Evolutionary conservation across 2,113 vertebrate genomes (phyloP).

Genomic region (Equus przewalskii): DNA sequence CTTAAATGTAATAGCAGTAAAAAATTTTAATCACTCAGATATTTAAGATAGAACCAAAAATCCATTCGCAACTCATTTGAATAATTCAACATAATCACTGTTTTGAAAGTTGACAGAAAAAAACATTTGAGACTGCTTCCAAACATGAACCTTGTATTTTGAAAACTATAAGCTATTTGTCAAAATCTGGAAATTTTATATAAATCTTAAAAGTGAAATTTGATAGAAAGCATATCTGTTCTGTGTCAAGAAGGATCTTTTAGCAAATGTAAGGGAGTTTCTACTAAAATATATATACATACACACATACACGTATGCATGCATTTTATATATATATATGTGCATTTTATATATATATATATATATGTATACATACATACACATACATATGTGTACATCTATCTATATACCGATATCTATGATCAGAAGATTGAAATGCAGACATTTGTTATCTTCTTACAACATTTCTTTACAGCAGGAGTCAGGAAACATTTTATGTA

Average conservation of each 20-base stretch:
- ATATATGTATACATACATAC: accelerated
- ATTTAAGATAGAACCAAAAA: slow-evolving; percentile 65
- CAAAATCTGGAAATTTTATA: slow-evolving; percentile 26
- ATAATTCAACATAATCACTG: slow-evolving; percentile 18
- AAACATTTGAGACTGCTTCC: background rate
- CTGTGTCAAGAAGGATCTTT: background rate
- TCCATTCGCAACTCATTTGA: slow-evolving; percentile 23
- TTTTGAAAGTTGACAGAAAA: slow-evolving; percentile 30
- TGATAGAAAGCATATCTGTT: background rate
- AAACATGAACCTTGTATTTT: slow-evolving; percentile 6
- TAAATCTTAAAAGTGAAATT: slow-evolving; percentile 41
- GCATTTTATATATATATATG: background rate
- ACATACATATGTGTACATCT: background rate
- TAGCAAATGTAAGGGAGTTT: slow-evolving; percentile 36
- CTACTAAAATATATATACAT: background rate
- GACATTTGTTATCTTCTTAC: background rate
- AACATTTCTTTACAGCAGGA: background rate
- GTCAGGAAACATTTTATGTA: slow-evolving; percentile 18
- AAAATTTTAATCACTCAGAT: slow-evolving; percentile 36
- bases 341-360: background rate
- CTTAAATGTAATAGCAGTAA: slow-evolving; percentile 48
- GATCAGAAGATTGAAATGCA: slow-evolving; percentile 7
- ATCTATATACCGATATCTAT: background rate
- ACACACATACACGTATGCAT: background rate
- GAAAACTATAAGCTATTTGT: slow-evolving; percentile 43